A percentile compares a stretch with the other conserved stretches of the same genome.
Evolutionary conservation across 2,797 vertebrate genomes (phyloP).

Genomic region (Ara ararauna): DNA sequence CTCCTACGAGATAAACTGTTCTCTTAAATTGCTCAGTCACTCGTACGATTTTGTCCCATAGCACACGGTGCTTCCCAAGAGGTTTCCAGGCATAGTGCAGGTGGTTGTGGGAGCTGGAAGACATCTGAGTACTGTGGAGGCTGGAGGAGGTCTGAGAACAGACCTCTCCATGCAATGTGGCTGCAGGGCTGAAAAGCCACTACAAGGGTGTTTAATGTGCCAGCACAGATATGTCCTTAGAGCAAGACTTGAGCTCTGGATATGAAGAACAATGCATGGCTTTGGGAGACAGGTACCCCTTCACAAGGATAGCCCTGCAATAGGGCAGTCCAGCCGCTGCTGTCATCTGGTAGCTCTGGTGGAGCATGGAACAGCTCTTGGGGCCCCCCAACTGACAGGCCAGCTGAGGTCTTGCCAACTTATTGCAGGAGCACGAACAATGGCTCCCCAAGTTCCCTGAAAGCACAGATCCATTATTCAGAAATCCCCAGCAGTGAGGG

Average conservation of each 20-base stretch:
- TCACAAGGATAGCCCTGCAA: neutral
- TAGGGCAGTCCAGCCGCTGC: neutral
- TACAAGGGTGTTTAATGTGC: neutral
- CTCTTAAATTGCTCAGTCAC: neutral
- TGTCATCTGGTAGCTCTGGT: neutral
- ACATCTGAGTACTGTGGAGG: neutral
- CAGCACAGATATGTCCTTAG: neutral
- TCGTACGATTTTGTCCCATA: fast-evolving
- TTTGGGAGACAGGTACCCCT: neutral
- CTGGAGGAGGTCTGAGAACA: neutral
- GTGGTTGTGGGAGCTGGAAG: fast-evolving
- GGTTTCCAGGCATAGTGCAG: neutral
- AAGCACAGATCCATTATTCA: neutral
- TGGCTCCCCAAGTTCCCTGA: neutral
- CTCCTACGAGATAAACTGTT: neutral
- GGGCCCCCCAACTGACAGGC: fast-evolving
- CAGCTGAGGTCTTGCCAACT: neutral
- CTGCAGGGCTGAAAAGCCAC: neutral
- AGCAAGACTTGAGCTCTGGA: neutral
- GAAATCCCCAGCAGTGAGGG: neutral
- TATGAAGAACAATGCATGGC: fast-evolving
- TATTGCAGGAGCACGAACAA: neutral
- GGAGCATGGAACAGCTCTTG: neutral
- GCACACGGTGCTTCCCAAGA: neutral
- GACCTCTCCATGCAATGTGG: neutral